Evolutionary conservation across 2,797 vertebrate genomes (phyloP).

Genomic region (Phrynocephalus vlangalii): DNA sequence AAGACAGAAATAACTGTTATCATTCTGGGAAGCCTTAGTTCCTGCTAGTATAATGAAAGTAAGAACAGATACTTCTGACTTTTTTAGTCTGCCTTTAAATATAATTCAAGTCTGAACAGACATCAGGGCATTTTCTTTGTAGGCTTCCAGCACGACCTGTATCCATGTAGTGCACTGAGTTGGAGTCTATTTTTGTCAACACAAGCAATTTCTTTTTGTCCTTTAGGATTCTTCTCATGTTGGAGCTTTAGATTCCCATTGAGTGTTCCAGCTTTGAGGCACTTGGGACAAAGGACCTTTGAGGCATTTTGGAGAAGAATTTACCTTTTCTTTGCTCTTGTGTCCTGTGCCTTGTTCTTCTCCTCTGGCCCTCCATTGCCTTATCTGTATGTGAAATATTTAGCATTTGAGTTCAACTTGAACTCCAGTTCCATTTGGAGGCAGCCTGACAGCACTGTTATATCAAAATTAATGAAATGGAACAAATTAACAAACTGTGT

Average conservation of each 20-base stretch:
- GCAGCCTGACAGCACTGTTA: no score
- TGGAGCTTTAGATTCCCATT: not conserved
- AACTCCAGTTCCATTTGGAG: not conserved
- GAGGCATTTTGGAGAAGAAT: not conserved
- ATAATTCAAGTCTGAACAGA: not conserved
- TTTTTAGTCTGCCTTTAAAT: not conserved
- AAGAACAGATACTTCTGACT: not conserved
- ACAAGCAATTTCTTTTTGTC: constrained; percentile 16
- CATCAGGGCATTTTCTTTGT: not conserved
- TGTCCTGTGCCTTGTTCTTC: not conserved
- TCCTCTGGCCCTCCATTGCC: not conserved
- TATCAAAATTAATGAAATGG: no score
- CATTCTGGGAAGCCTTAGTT: not conserved
- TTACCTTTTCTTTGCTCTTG: not conserved
- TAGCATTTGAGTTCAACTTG: not conserved
- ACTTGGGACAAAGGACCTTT: not conserved
- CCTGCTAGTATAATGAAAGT: not conserved
- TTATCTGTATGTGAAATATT: not conserved
- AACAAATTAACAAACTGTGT: no score
- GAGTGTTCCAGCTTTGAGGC: not conserved
- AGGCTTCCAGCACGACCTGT: not conserved
- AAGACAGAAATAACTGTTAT: not conserved
- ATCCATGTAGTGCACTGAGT: not conserved
- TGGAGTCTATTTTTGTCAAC: constrained; percentile 32
- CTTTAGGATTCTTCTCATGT: not conserved